These are phyloP conservation scores for Bilobella aurantiaca DNA, from an alignment of 1,140 invertebrate species.

Conservation along the genomic window DNA sequence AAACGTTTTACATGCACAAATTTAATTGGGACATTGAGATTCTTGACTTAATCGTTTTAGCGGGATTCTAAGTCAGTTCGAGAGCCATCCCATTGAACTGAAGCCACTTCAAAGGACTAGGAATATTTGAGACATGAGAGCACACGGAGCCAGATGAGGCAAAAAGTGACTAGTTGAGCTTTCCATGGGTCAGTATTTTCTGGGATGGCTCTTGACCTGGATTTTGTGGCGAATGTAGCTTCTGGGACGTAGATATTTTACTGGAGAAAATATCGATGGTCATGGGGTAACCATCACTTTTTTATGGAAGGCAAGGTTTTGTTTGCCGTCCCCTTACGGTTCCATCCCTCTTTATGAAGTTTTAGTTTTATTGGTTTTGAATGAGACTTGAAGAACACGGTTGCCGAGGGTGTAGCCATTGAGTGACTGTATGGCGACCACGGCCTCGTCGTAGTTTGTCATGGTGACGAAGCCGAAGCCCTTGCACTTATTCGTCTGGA, in stretches of 20 bases:
- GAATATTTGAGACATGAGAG: neutral
- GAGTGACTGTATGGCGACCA: slow-evolving; percentile 91
- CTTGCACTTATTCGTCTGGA: slow-evolving; percentile 98
- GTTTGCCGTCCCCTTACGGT: no score
- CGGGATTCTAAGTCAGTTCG: no score
- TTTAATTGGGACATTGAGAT: no score
- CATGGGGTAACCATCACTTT: no score
- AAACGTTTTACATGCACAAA: no score
- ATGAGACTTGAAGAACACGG: slow-evolving; percentile 94
- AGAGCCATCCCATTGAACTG: no score
- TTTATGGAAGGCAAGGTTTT: no score
- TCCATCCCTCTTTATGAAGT: slow-evolving; percentile 54
- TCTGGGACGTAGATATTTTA: no score
- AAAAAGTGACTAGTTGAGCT: slow-evolving; percentile 6
- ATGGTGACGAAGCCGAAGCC: slow-evolving; percentile 99
- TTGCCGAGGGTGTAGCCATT: slow-evolving; percentile 97
- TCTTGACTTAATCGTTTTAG: no score
- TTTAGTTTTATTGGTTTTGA: slow-evolving; percentile 91
- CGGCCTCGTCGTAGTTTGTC: slow-evolving; percentile 98
- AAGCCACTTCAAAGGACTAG: neutral
- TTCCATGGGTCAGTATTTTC: neutral
- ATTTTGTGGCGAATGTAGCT: no score
- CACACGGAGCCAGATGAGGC: neutral
- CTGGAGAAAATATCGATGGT: no score
- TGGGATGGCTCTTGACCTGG: neutral